A percentile compares a stretch with the other conserved stretches of the same genome.
Conservation (phyloP, 2,797 vertebrate species). For the Hephaestus fuliginosus region DNA sequence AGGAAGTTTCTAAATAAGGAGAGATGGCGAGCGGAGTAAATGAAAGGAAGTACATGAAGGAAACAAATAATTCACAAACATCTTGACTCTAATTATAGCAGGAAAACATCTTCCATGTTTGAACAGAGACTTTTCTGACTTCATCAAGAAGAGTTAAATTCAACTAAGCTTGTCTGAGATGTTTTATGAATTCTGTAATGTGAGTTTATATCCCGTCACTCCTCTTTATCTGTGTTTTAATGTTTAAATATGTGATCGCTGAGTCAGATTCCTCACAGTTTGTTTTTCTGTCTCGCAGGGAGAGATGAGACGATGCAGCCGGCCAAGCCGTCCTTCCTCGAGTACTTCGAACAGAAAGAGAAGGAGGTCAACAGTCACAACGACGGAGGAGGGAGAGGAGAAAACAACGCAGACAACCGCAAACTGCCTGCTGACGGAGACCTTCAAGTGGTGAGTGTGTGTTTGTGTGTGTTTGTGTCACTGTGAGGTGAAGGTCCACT, state of each 20-base stretch:
- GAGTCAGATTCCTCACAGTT: neutral
- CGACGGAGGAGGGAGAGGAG: constrained; percentile 80
- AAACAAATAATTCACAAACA: neutral
- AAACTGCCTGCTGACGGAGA: constrained; percentile 90
- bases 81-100: neutral
- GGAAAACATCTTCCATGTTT: neutral
- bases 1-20: neutral
- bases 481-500: neutral
- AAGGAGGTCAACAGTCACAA: constrained; percentile 90
- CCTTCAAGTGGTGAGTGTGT: constrained; percentile 91
- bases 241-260: neutral
- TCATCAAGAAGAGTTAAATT: neutral
- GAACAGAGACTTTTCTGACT: neutral
- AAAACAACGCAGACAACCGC: constrained; percentile 88
- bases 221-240: neutral
- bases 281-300: constrained; percentile 81
- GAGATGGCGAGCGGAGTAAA: neutral
- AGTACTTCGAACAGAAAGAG: constrained; percentile 98
- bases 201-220: neutral
- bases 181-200: neutral
- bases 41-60: neutral
- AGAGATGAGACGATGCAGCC: constrained; percentile 91
- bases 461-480: neutral
- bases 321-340: constrained; percentile 93
- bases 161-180: neutral